A percentile compares a stretch with the other conserved stretches of the same genome.
phyloP scores from a whole-genome alignment of 2,113 vertebrate species.

The Phainopepla nitens region DNA sequence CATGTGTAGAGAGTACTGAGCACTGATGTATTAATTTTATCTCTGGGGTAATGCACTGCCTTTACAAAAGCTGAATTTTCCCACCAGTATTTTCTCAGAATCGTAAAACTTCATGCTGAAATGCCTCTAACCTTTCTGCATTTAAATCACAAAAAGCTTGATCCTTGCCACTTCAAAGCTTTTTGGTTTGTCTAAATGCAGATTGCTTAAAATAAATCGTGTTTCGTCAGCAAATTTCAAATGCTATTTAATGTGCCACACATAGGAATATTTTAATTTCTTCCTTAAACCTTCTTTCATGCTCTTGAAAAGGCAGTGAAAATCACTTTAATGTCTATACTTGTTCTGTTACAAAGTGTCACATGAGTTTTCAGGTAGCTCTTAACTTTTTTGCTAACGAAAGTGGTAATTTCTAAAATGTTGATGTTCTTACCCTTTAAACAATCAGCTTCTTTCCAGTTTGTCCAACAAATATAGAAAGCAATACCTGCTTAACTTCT shows the following conservation, averaged over 20 bases:
- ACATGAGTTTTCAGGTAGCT: slow-evolving; percentile 71
- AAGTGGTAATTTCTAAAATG: slow-evolving; percentile 30
- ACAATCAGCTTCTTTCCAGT: slow-evolving; percentile 50
- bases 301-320: slow-evolving; percentile 72
- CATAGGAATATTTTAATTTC: background rate
- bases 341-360: slow-evolving; percentile 65
- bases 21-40: slow-evolving; percentile 63
- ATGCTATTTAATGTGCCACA: background rate
- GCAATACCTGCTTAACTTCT: slow-evolving; percentile 69
- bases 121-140: slow-evolving; percentile 21
- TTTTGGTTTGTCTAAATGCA: slow-evolving; percentile 39
- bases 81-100: background rate
- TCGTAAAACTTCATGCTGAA: background rate
- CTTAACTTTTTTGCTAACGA: slow-evolving; percentile 18
- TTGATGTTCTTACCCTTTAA: slow-evolving; percentile 39
- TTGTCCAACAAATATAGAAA: slow-evolving; percentile 45
- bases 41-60: slow-evolving; percentile 66
- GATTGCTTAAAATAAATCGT: background rate
- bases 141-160: slow-evolving; percentile 51
- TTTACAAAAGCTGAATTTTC: slow-evolving; percentile 67
- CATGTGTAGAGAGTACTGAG: slow-evolving; percentile 68
- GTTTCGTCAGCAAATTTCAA: background rate
- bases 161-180: background rate
- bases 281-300: background rate
- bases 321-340: slow-evolving; percentile 55